Base-by-base conservation (phyloP, 2,113 vertebrate genomes). In the Lepidothrix coronata region DNA sequence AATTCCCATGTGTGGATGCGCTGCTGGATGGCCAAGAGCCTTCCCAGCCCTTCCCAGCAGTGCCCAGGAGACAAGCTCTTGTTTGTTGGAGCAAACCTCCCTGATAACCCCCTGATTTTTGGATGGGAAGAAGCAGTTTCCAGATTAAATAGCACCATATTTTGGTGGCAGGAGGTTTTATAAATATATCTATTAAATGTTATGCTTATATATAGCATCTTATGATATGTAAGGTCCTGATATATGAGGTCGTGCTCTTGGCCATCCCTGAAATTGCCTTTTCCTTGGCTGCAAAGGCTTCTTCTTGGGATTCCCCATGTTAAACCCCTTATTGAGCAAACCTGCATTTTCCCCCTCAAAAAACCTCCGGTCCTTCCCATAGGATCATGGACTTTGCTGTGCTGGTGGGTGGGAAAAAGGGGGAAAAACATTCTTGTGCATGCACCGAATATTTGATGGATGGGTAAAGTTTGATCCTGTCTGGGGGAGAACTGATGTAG, bases 321-420 rank as follows among this genome's bases (percentile, higher is more conserved):
- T 35, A 27, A 28, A 48, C 55, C 48, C 19, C 2, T 75, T 28
- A 25, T 1, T 3, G 12, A 86, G 31, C n/a, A 77, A 85, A 85
- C 11, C 6, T 4, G 14, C 48, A 4, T 85, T 75, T 46, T 2
- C 6, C 4, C 16, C 9, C 0, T 0, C 0, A 5, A 28, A 61
- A 77, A 31, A 3, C 1, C 5, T 0, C 51, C 63, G 39, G 13
- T 55, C 41, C 21, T 20, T 83, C 67, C 6, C 49, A 74, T 2
- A 2, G 37, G 51, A 61, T 80, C 21, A 1, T 14, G 17, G 37
- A 8, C 23, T 57, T 68, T 84, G 25, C 41, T 1, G 0, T 68
- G 54, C 44, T 4, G 21, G 39, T 6, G 2, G 25, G 8, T 6
- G 59, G 68, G 63, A 8, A 74, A 73, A 87, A 55, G 5, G 15